These are phyloP conservation scores for Rhaphigaster nebulosa DNA, from an alignment of 2,888 invertebrate genomes.

Conservation along the genomic window DNA sequence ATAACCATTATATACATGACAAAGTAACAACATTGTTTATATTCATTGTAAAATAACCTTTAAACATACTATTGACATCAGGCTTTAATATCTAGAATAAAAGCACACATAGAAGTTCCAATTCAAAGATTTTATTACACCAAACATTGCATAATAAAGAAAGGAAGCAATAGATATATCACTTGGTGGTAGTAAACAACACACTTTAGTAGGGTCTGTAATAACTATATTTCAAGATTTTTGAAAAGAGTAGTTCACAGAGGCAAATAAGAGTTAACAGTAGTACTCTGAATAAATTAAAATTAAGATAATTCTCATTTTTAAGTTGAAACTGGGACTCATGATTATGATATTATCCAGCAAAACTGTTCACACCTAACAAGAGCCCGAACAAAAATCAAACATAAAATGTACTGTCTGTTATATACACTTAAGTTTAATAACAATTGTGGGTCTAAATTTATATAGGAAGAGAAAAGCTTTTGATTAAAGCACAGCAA, in stretches of 20 bases:
- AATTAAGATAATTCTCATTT: constrained; percentile 39
- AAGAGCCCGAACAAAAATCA: not conserved
- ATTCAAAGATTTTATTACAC: constrained; percentile 41
- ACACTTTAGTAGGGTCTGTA: not conserved
- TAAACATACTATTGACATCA: not conserved
- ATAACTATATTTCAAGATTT: not conserved
- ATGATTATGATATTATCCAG: not conserved
- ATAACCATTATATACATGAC: constrained; percentile 12
- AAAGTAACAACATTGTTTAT: constrained; percentile 29
- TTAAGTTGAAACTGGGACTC: constrained; percentile 11
- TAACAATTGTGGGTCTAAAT: not conserved
- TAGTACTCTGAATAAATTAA: not conserved
- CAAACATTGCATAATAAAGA: constrained; percentile 38
- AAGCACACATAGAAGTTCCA: constrained; percentile 14
- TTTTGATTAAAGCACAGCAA: constrained; percentile 25
- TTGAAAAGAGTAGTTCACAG: not conserved
- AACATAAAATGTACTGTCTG: not conserved
- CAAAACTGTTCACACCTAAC: not conserved
- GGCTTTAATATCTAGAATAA: constrained; percentile 33
- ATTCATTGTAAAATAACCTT: constrained; percentile 12
- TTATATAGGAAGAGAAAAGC: constrained; percentile 16
- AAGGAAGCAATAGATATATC: constrained; percentile 10
- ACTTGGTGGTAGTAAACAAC: constrained; percentile 16
- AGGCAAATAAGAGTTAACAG: not conserved
- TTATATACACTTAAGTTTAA: not conserved